Evolutionary conservation across 2,113 vertebrate species (phyloP).

Genomic region (Vidua macroura): DNA sequence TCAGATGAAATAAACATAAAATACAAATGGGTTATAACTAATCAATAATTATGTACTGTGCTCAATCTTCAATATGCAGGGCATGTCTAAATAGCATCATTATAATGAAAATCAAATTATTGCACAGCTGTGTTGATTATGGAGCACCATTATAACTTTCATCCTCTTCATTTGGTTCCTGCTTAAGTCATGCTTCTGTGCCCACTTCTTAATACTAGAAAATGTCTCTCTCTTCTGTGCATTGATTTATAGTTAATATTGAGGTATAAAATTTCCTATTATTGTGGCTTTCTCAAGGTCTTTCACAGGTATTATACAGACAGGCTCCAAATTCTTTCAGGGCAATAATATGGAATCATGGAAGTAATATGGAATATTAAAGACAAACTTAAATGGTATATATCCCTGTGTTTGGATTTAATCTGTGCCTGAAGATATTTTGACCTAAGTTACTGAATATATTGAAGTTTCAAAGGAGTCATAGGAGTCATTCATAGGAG

Average conservation of each 20-base stretch:
- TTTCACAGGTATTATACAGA: constrained; percentile 27
- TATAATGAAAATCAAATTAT: constrained; percentile 71
- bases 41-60: constrained; percentile 67
- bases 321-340: constrained; percentile 35
- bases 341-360: constrained; percentile 13
- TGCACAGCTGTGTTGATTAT: constrained; percentile 71
- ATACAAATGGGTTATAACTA: constrained; percentile 64
- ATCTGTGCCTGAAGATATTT: constrained; percentile 69
- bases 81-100: constrained; percentile 50
- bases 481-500: too few species aligned
- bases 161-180: constrained; percentile 46
- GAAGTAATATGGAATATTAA: constrained; percentile 59
- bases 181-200: constrained; percentile 47
- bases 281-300: constrained; percentile 61
- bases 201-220: constrained; percentile 13
- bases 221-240: background rate
- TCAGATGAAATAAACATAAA: constrained; percentile 54
- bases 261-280: constrained; percentile 20
- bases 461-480: constrained; percentile 46
- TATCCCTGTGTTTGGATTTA: constrained; percentile 56
- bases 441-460: constrained; percentile 65
- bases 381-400: constrained; percentile 67
- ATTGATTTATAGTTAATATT: constrained; percentile 35
- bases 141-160: constrained; percentile 56
- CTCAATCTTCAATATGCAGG: constrained; percentile 49